Percentiles rank a stretch among this genome's conserved stretches.
phyloP scores from a whole-genome alignment of 2,113 vertebrate genomes.

The Aphyosemion australe region DNA sequence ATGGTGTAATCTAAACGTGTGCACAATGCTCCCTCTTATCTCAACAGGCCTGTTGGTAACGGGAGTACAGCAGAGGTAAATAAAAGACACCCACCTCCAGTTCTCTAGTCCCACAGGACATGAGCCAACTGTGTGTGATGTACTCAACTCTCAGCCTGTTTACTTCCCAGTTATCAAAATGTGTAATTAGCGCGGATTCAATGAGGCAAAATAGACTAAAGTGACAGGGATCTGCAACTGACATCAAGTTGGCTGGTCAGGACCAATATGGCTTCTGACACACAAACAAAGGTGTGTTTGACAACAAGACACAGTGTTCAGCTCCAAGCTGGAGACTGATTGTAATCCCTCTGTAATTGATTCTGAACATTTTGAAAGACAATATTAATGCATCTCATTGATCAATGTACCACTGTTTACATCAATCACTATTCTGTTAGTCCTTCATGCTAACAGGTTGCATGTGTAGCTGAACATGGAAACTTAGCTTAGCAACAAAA shows the following conservation, averaged over 20 bases:
- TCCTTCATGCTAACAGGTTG: too few relatives aligned
- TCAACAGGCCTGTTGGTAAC: slow-evolving; percentile 40
- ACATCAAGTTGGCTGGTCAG: slow-evolving; percentile 6
- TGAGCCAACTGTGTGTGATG: slow-evolving; percentile 18
- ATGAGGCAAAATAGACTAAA: slow-evolving; percentile 11
- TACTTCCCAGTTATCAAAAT: slow-evolving; percentile 34
- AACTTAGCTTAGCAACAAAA: too few relatives aligned
- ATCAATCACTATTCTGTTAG: too few relatives aligned
- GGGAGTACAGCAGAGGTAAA: slow-evolving; percentile 32
- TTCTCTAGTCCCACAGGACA: slow-evolving; percentile 11
- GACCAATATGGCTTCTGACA: slow-evolving; percentile 5
- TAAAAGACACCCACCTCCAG: slow-evolving; percentile 31
- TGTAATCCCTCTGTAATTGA: too few relatives aligned
- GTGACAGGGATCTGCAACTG: slow-evolving; percentile 9
- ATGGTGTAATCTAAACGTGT: slow-evolving; percentile 26
- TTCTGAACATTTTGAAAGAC: too few relatives aligned
- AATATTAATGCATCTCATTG: too few relatives aligned
- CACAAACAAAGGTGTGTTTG: neutral
- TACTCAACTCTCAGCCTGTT: slow-evolving; percentile 24
- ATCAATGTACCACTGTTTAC: too few relatives aligned
- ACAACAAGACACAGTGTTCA: neutral
- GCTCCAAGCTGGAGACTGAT: neutral
- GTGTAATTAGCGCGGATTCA: slow-evolving; percentile 36
- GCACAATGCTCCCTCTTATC: slow-evolving; percentile 41
- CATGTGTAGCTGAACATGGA: too few relatives aligned